Conservation (phyloP, 2,888 invertebrate species). For the Artemia sinica region DNA sequence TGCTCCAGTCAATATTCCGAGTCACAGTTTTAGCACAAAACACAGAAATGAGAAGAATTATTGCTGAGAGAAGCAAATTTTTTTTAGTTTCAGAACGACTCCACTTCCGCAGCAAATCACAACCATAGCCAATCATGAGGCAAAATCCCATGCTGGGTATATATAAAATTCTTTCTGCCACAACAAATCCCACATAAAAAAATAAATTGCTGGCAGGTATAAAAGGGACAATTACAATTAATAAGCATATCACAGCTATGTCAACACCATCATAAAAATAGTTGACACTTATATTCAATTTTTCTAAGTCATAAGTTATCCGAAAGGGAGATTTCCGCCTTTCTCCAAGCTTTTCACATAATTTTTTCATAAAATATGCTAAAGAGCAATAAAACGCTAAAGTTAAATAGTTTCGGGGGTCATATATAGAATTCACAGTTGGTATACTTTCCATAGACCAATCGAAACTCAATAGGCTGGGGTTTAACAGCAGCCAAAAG, state of each 20-base stretch:
- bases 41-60: constrained; percentile 27
- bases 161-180: constrained; percentile 37
- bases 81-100: constrained; percentile 19
- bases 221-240: constrained; percentile 34
- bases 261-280: constrained; percentile 20
- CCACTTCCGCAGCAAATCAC: constrained; percentile 21
- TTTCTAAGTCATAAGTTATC: neutral
- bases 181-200: constrained; percentile 38
- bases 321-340: neutral
- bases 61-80: constrained; percentile 17
- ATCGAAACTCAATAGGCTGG: constrained; percentile 36
- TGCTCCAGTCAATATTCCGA: constrained; percentile 34
- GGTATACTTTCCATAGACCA: constrained; percentile 39
- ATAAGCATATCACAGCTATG: constrained; percentile 27
- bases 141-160: constrained; percentile 38
- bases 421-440: constrained; percentile 31
- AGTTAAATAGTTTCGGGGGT: constrained; percentile 32
- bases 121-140: constrained; percentile 31
- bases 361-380: constrained; percentile 25
- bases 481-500: constrained; percentile 34
- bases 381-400: constrained; percentile 30
- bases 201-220: constrained; percentile 37
- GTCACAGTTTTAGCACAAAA: constrained; percentile 31
- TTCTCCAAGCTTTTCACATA: neutral
- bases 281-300: constrained; percentile 1